Base-by-base conservation (phyloP, 2,888 invertebrate genomes). In the Notocelia uddmanniana region DNA sequence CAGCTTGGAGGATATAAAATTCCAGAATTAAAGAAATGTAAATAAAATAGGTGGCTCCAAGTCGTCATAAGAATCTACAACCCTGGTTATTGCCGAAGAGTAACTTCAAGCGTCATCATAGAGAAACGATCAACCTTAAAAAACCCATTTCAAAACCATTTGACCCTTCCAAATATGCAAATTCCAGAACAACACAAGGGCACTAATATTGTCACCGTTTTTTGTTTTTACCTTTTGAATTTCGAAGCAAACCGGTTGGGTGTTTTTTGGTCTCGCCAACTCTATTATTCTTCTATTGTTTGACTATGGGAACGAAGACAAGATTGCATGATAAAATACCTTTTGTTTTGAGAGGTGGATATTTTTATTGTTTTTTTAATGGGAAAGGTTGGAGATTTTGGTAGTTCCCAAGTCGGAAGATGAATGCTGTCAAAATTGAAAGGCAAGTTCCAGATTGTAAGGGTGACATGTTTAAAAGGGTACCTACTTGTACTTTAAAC, bases 291-390 rank as follows among this genome's bases (percentile, higher is more conserved):
- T 52, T 66, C 62, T 60, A 74, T 81, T 85, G 86, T 85, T 86
- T 80, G 69, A 76, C 77, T 82, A 83, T 87, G 87, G 83, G 86
- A 86, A 86, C 76, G 74, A 77, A 81, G 81, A 82, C 79, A 80
- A 82, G 84, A 83, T 81, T 76, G 73, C 62, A 52, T 78, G 83
- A 83, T 84, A 82, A 81, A 80, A 78, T 78, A 79, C 76, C 79
- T 79, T 77, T 80, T 78, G 79, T 79, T 75, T 73, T 69, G 71
- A 75, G 75, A 75, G 73, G 78, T 77, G 76, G 76, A 76, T 74
- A 74, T 77, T 72, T 74, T 73, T 62, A 76, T 77, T 69, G 52
- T 73, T 50, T 69, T 63, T 59, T 70, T 48, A 73, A 64, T 54
- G 68, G 68, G 68, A 66, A 59, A 59, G 45, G 59, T 48, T 23